Percentiles rank a stretch among this genome's conserved stretches.
Conservation (phyloP, 2,888 invertebrate genomes). For the Rhynchonema sp. region DNA sequence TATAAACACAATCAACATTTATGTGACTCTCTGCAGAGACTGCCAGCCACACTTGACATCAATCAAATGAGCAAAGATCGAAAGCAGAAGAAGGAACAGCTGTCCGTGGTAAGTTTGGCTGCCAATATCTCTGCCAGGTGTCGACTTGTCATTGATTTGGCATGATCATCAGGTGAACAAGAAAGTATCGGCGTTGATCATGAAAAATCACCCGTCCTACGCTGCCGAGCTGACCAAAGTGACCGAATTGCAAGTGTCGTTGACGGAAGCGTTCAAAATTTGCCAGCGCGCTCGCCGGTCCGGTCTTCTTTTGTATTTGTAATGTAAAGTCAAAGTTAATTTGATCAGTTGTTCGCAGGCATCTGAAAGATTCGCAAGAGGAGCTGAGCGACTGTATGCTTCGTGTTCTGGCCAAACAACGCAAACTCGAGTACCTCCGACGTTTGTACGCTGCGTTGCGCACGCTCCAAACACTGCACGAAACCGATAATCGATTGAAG, state of each 20-base stretch:
- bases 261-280: neutral
- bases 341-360: neutral
- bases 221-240: slow-evolving; percentile 55
- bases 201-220: slow-evolving; percentile 69
- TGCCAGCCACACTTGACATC: neutral
- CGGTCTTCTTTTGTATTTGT: neutral
- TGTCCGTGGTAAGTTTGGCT: neutral
- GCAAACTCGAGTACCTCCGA: slow-evolving; percentile 26
- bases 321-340: no score
- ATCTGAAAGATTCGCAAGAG: neutral
- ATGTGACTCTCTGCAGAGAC: neutral
- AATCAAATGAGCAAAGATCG: neutral
- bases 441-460: slow-evolving; percentile 27
- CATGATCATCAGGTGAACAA: slow-evolving; percentile 41
- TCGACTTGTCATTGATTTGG: neutral
- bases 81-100: neutral
- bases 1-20: neutral
- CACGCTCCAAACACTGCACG: slow-evolving; percentile 31
- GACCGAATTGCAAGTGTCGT: slow-evolving; percentile 14
- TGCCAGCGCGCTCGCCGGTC: neutral
- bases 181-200: slow-evolving; percentile 69
- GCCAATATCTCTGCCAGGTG: neutral
- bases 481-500: slow-evolving; percentile 28
- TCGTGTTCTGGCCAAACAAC: slow-evolving; percentile 22
- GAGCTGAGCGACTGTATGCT: neutral